phyloP scores from a whole-genome alignment of 1,140 invertebrate genomes.

The Acyrthosiphon pisum region DNA sequence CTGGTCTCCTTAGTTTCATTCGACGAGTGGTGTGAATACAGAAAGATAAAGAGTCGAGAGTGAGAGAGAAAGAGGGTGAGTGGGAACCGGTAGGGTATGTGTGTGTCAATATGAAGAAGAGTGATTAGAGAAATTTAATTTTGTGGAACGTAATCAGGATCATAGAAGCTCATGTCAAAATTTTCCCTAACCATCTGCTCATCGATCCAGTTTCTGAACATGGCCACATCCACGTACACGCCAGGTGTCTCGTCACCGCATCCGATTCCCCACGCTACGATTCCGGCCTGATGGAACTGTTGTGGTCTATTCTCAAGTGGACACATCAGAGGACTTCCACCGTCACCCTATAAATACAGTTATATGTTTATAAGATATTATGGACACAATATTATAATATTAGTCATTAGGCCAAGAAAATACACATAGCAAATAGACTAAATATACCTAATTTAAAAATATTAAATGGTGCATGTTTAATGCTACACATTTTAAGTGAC shows the following conservation, averaged over 20 bases:
- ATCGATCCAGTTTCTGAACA: constrained; percentile 78
- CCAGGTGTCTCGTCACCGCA: constrained; percentile 75
- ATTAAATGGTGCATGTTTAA: too few species aligned
- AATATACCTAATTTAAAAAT: too few species aligned
- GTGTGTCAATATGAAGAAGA: neutral
- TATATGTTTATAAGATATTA: neutral
- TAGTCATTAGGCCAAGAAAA: too few species aligned
- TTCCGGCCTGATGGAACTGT: constrained; percentile 68
- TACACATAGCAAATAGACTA: too few species aligned
- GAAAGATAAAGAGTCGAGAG: neutral
- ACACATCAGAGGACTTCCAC: constrained; percentile 62
- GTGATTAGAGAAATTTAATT: neutral
- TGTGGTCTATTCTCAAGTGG: constrained; percentile 58
- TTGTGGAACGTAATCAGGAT: neutral
- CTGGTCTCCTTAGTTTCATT: neutral
- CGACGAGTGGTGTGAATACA: neutral
- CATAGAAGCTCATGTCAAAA: constrained; percentile 3
- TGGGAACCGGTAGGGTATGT: neutral
- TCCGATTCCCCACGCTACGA: constrained; percentile 76
- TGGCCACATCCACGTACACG: constrained; percentile 78
- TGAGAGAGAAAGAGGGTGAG: too few species aligned
- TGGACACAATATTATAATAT: too few species aligned
- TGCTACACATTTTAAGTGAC: too few species aligned
- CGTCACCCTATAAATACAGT: constrained; percentile 60
- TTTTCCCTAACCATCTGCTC: constrained; percentile 59